Base-by-base conservation (phyloP, 2,797 vertebrate species). In the Tarsius wallacei region DNA sequence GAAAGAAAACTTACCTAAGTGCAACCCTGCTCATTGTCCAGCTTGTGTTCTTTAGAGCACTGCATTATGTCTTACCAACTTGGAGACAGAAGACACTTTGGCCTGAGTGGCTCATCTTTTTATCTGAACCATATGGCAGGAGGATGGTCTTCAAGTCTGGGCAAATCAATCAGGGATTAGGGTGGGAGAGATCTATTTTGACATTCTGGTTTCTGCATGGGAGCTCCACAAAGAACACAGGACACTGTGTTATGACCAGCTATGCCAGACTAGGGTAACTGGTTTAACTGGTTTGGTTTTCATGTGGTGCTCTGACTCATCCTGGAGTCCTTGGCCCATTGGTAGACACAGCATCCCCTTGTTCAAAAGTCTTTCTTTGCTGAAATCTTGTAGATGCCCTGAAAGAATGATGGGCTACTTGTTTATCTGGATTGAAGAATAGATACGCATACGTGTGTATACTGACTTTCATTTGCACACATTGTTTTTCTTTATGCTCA, bases 91-190 rank as follows among this genome's bases (percentile, higher is more conserved):
- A 9, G 49, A 31, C 10, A 22, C 33, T 12, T 22, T 89, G 55
- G 71, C 22, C 87, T 21, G 7, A 91, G 57, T 26, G n/a, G 4
- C 59, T 96, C 74, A 53, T 94, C 80, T 90, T 90, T 77, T 64
- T 74, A 57, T 51, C 47, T 73, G 55, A 96, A 13, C 49, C 71
- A 82, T 59, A 76, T 83, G 57, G 61, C 73, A 97, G 59, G 73
- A 95, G 51, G 61, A 73, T 49, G 47, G 3, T 61, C 70, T 96
- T 78, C 7, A 5, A 90, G 33, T 24, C 0, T 12, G 64, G 21
- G 83, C 68, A 90, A 81, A 88, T 71, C 70, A 88, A 24, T 87
- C 71, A 76, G 57, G 22, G 3, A 11, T 77, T 51, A 33, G 77
- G 24, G 49, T 81, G 24, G 22, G 61, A 97, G 36, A 47, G 71